phyloP scores from a whole-genome alignment of 2,797 vertebrate genomes.

The Ctenochaetus hawaiiensis region DNA sequence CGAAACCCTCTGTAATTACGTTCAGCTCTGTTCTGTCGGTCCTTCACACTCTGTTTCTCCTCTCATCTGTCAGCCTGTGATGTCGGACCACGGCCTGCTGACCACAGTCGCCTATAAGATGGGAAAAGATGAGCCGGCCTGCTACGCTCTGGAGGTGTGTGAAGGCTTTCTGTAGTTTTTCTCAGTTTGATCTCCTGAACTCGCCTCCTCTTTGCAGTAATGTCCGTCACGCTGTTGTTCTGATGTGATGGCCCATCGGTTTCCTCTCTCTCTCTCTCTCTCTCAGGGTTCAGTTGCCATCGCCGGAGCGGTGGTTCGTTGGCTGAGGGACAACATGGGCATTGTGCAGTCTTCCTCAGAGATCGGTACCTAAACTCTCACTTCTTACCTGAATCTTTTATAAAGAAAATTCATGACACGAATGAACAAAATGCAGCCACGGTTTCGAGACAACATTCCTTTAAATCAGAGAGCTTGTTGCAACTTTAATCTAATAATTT shows the following conservation, averaged over 20 bases:
- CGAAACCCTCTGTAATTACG: rapidly evolving
- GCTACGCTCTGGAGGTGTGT: slow-evolving; percentile 94
- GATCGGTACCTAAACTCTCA: slow-evolving; percentile 86
- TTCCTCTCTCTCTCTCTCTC: too few relatives aligned
- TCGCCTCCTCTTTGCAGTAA: not conserved
- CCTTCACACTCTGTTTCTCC: not conserved
- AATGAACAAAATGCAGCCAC: not conserved
- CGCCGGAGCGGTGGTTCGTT: slow-evolving; percentile 94
- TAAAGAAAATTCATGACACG: too few relatives aligned
- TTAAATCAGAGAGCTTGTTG: too few relatives aligned
- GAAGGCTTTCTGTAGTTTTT: rapidly evolving
- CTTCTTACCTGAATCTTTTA: too few relatives aligned
- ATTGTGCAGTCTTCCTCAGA: slow-evolving; percentile 90
- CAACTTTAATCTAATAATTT: too few relatives aligned
- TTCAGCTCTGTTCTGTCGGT: too few relatives aligned
- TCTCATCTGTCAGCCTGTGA: slow-evolving; percentile 85
- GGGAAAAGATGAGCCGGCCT: slow-evolving; percentile 90
- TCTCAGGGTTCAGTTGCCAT: slow-evolving; percentile 97
- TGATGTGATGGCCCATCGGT: not conserved
- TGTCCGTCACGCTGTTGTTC: not conserved
- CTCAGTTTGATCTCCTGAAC: not conserved
- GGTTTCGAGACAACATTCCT: too few relatives aligned
- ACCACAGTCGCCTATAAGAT: slow-evolving; percentile 97
- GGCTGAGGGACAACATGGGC: slow-evolving; percentile 97
- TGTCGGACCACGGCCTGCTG: slow-evolving; percentile 96